These are phyloP conservation scores for Athrips mouffetella DNA, from an alignment of 2,888 invertebrate species.

Conservation along the genomic window DNA sequence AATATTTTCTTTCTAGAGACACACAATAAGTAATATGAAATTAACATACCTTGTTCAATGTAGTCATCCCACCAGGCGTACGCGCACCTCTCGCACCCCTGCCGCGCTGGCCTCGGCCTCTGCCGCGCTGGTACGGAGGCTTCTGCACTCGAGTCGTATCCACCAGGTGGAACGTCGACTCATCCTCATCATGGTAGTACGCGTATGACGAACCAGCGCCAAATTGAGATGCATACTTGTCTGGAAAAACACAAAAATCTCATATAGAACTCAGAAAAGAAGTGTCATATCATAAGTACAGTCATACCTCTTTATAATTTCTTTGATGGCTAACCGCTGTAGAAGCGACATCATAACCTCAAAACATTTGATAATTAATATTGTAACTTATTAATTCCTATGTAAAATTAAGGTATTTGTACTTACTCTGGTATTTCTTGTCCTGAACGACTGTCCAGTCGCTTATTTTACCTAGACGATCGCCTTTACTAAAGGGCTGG, in stretches of 20 bases:
- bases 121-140: constrained; percentile 94
- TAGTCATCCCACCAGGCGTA: constrained; percentile 87
- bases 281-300: no score
- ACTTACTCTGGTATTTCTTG: constrained; percentile 93
- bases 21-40: no score
- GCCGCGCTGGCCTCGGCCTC: constrained; percentile 89
- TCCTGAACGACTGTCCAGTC: constrained; percentile 99
- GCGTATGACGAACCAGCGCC: constrained; percentile 98
- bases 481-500: constrained; percentile 99
- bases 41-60: constrained; percentile 83
- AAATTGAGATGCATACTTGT: constrained; percentile 94
- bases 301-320: no score
- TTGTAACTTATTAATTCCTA: background rate
- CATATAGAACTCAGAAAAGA: constrained; percentile 27
- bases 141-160: constrained; percentile 94
- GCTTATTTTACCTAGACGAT: constrained; percentile 98
- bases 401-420: constrained; percentile 5
- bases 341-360: constrained; percentile 47
- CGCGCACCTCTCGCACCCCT: constrained; percentile 83
- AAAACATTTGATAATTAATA: background rate
- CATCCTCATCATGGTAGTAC: constrained; percentile 99
- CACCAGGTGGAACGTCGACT: constrained; percentile 98
- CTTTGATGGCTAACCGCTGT: background rate
- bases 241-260: constrained; percentile 54
- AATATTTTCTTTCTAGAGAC: no score